Evolutionary conservation across 1,140 invertebrate species (phyloP).

Genomic region (Cherax quadricarinatus): DNA sequence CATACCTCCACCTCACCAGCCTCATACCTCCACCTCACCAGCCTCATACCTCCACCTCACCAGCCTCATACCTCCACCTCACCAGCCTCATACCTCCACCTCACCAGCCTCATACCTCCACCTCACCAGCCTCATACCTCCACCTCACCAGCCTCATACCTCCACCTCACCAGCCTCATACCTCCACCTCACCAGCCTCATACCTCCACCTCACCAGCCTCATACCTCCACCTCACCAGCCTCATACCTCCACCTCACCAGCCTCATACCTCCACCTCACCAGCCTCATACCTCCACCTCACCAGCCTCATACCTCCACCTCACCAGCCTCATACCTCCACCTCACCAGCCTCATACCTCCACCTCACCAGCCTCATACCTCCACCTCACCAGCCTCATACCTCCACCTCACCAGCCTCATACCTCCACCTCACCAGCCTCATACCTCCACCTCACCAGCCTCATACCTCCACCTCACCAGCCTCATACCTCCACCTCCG

Average conservation of each 20-base stretch:
- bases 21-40: too few relatives aligned
- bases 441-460: background rate
- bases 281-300: background rate
- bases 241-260: background rate
- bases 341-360: background rate
- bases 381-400: background rate
- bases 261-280: background rate
- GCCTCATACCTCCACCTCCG: too few relatives aligned
- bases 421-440: background rate
- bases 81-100: background rate
- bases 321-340: background rate
- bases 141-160: background rate
- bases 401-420: background rate
- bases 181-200: background rate
- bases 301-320: background rate
- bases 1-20: too few relatives aligned
- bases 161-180: background rate
- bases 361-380: background rate
- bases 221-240: background rate
- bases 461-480: background rate
- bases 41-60: too few relatives aligned
- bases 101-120: conserved; percentile 2
- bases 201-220: background rate
- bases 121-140: background rate
- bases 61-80: too few relatives aligned